Evolutionary conservation across 2,888 invertebrate species (phyloP).

Genomic region (Microplitis manilae): DNA sequence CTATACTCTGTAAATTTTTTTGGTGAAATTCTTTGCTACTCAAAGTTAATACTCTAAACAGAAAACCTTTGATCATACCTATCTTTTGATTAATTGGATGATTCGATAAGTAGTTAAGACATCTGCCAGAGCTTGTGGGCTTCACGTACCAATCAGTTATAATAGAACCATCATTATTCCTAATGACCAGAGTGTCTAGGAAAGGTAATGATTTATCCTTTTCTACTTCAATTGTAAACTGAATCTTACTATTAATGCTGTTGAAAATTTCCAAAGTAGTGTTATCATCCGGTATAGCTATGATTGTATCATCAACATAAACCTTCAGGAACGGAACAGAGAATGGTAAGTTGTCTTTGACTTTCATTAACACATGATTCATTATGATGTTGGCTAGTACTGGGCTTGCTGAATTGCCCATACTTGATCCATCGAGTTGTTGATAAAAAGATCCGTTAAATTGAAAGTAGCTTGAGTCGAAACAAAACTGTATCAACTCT

Average conservation of each 20-base stretch:
- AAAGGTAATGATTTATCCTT: background rate
- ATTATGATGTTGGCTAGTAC: conserved; percentile 8
- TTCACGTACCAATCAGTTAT: no score
- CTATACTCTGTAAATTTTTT: no score
- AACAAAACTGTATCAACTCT: no score
- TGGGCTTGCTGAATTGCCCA: conserved; percentile 23
- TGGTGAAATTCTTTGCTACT: no score
- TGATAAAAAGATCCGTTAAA: background rate
- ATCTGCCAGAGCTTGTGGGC: no score
- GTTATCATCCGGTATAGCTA: background rate
- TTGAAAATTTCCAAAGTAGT: background rate
- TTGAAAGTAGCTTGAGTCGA: no score
- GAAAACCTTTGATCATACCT: background rate
- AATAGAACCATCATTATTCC: background rate
- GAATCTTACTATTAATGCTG: background rate
- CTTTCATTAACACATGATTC: conserved; percentile 9
- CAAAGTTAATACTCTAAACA: no score
- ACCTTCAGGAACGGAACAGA: conserved; percentile 9
- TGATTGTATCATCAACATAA: conserved; percentile 12
- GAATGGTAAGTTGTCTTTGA: background rate
- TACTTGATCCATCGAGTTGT: background rate
- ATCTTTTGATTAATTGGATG: no score
- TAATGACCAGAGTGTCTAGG: background rate
- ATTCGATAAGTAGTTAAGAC: no score
- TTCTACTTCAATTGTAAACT: background rate